Base-by-base conservation (phyloP, 2,797 vertebrate genomes). In the Brachyrhaphis roseni region DNA sequence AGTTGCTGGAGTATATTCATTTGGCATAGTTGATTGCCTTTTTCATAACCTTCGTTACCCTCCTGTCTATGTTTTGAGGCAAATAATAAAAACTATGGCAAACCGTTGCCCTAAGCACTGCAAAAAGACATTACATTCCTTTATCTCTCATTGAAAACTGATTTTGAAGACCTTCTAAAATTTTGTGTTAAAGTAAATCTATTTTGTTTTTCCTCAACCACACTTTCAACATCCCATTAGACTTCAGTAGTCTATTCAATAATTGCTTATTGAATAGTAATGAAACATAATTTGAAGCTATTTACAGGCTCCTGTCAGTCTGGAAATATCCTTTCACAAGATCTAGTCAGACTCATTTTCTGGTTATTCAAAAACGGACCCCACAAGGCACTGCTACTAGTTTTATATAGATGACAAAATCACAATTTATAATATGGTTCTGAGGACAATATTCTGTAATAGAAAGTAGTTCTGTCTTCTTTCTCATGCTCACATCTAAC, bases 11-110 rank as follows among this genome's bases (percentile, higher is more conserved):
- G 83, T 83, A 75, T 86, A 89, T 88, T 93, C 79, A 89, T 91
- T 89, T 85, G 86, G 86, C 87, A 87, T 83, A 87, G 84, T 31
- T 87, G 89, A 93, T 89, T 93, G 86, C 84, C 83, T 90, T 87
- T 87, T 85, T 89, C 84, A 89, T 90, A 91, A 90, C 86, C 89
- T 91, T 85, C 53, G 3, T 80, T 74, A 74, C 71, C 81, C 78
- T 86, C 64, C 0, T 45, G 83, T 84, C 78, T 59, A 0, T 84
- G 81, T 83, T 90, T 87, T 83, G 84, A 8, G 16, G 82, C 81
- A 88, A 86, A 89, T 90, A 87, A 91, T 93, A 91, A 89, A 57
- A 90, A 87, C 79, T 80, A 80, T 87, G 82, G 86, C 78, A 84
- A 90, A 88, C 73, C 53, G 64, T 75, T 76, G 86, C 84, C 83